A percentile compares a stretch with the other conserved stretches of the same genome.
Conservation (phyloP, 2,888 invertebrate species). For the Trichogramma evanescens region DNA sequence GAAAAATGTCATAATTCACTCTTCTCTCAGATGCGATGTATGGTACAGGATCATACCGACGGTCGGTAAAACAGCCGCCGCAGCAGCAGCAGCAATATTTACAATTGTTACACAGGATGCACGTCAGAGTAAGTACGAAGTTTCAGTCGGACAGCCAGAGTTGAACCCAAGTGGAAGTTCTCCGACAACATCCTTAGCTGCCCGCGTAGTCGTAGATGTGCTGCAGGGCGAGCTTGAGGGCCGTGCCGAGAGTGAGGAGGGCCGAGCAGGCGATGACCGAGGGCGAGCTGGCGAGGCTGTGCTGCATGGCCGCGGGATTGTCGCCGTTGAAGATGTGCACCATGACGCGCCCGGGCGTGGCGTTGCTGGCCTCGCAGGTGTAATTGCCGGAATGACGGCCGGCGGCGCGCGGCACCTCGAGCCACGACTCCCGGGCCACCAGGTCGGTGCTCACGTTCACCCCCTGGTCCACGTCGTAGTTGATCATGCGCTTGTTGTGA, state of each 20-base stretch:
- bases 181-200: conserved; percentile 1
- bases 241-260: conserved; percentile 34
- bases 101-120: too few species aligned
- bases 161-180: too few species aligned
- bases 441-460: conserved; percentile 80
- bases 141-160: too few species aligned
- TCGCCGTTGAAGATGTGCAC: conserved; percentile 86
- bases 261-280: conserved; percentile 35
- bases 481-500: conserved; percentile 86
- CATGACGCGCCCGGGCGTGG: conserved; percentile 77
- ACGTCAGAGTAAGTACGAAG: too few species aligned
- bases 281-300: conserved; percentile 50
- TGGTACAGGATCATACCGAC: too few species aligned
- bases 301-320: conserved; percentile 76
- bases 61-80: too few species aligned
- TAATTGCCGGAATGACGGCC: conserved; percentile 80
- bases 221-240: conserved; percentile 29
- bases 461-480: conserved; percentile 79
- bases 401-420: conserved; percentile 54
- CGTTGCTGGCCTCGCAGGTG: conserved; percentile 83
- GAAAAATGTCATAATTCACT: too few species aligned
- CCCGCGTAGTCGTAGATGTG: conserved; percentile 21
- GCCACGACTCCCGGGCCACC: conserved; percentile 62
- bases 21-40: too few species aligned
- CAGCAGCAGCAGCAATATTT: too few species aligned